Evolutionary conservation across 1,140 invertebrate genomes (phyloP).

Genomic region (Marisa cornuarietis): DNA sequence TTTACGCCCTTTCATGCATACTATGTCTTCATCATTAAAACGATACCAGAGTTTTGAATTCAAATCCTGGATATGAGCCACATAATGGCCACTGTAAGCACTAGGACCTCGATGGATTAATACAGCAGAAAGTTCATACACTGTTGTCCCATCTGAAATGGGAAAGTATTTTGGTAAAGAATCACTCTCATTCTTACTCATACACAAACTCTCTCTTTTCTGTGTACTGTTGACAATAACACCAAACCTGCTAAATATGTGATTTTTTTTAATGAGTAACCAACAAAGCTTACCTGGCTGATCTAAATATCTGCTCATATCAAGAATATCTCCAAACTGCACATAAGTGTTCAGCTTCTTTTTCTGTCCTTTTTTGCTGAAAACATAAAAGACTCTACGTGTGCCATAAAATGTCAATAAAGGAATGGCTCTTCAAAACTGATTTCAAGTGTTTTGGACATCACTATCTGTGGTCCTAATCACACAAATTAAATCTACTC

Average conservation of each 20-base stretch:
- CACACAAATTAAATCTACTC: no score
- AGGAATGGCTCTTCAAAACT: no score
- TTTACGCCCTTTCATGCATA: conserved; percentile 72
- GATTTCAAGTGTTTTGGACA: no score
- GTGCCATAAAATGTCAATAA: no score
- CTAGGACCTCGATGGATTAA: conserved; percentile 76
- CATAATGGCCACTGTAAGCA: conserved; percentile 79
- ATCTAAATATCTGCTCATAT: conserved; percentile 73
- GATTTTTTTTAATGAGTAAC: neutral
- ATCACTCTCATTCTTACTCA: no score
- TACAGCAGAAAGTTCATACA: conserved; percentile 76
- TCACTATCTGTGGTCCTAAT: no score
- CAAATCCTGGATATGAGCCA: conserved; percentile 72
- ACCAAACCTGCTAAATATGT: no score
- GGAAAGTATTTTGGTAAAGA: neutral
- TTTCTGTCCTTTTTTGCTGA: conserved; percentile 73
- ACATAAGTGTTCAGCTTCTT: conserved; percentile 77
- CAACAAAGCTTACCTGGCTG: conserved; percentile 29
- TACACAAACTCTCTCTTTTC: no score
- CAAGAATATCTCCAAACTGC: conserved; percentile 76
- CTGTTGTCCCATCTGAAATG: conserved; percentile 19
- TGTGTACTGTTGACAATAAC: no score
- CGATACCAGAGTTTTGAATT: conserved; percentile 72
- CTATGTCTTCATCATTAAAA: conserved; percentile 78
- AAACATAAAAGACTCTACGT: conserved; percentile 11